A percentile compares a stretch with the other conserved stretches of the same genome.
Conservation (phyloP, 2,113 vertebrate species). For the Podocnemis expansa region DNA sequence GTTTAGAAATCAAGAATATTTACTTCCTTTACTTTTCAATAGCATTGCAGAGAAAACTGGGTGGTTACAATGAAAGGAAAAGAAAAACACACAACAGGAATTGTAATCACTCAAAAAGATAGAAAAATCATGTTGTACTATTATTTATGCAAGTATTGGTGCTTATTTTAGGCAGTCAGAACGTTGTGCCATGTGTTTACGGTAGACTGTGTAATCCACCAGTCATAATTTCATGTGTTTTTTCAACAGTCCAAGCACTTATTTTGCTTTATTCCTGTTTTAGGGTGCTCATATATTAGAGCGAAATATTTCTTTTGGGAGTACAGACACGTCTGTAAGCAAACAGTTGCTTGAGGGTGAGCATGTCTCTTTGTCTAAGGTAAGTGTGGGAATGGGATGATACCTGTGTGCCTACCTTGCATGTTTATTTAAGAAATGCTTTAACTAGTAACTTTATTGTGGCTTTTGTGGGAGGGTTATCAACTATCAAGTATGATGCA, state of each 20-base stretch:
- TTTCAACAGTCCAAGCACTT: not conserved
- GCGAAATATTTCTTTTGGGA: conserved; percentile 77
- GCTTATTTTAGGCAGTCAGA: not conserved
- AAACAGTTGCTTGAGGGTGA: conserved; percentile 79
- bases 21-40: not conserved
- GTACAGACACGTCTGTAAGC: conserved; percentile 76
- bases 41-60: not conserved
- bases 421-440: not conserved
- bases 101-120: not conserved
- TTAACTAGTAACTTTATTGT: not conserved
- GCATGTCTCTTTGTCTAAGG: conserved; percentile 75
- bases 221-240: not conserved
- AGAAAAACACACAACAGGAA: not conserved
- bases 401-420: not conserved
- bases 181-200: not conserved
- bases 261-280: conserved; percentile 19
- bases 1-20: not conserved
- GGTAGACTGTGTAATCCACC: not conserved
- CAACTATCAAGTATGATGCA: not conserved
- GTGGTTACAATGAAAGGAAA: not conserved
- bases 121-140: not conserved
- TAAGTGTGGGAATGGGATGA: conserved; percentile 42
- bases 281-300: conserved; percentile 79
- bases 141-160: not conserved
- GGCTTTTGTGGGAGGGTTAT: not conserved